These are phyloP conservation scores for Camponotus fellah DNA, from an alignment of 2,888 invertebrate species.

Conservation along the genomic window DNA sequence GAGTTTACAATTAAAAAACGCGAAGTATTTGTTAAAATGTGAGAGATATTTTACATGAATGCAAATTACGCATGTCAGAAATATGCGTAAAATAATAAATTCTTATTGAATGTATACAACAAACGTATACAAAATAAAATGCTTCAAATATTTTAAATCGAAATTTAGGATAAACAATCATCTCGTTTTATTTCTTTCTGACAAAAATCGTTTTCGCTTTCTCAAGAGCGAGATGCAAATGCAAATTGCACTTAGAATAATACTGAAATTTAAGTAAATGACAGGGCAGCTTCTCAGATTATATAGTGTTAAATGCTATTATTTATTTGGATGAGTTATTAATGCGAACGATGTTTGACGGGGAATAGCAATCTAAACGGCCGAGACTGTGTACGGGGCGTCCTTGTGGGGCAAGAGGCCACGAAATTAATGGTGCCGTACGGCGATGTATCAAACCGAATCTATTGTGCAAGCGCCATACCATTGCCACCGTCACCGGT, in stretches of 20 bases:
- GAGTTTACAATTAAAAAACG: constrained; percentile 2
- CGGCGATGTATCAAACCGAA: constrained; percentile 80
- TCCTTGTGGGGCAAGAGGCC: constrained; percentile 73
- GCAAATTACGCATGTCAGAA: background rate
- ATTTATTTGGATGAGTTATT: constrained; percentile 73
- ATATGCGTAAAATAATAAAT: constrained; percentile 19
- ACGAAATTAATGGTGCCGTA: constrained; percentile 80
- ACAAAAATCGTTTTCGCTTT: background rate
- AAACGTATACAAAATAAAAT: background rate
- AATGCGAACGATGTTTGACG: constrained; percentile 71
- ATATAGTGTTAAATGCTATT: constrained; percentile 67
- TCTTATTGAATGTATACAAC: background rate
- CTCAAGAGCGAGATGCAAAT: constrained; percentile 42
- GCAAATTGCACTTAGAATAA: constrained; percentile 55
- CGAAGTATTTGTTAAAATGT: background rate
- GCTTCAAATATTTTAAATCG: background rate
- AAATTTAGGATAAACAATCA: background rate
- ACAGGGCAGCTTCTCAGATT: constrained; percentile 55
- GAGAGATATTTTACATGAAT: background rate
- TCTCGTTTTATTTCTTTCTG: background rate
- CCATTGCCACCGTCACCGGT: constrained; percentile 69
- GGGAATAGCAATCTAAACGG: constrained; percentile 68
- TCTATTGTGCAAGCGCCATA: constrained; percentile 77
- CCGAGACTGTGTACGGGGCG: constrained; percentile 26
- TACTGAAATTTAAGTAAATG: constrained; percentile 61